Base-by-base conservation (phyloP, 2,888 invertebrate species). In the Hirtodrosophila duncani region DNA sequence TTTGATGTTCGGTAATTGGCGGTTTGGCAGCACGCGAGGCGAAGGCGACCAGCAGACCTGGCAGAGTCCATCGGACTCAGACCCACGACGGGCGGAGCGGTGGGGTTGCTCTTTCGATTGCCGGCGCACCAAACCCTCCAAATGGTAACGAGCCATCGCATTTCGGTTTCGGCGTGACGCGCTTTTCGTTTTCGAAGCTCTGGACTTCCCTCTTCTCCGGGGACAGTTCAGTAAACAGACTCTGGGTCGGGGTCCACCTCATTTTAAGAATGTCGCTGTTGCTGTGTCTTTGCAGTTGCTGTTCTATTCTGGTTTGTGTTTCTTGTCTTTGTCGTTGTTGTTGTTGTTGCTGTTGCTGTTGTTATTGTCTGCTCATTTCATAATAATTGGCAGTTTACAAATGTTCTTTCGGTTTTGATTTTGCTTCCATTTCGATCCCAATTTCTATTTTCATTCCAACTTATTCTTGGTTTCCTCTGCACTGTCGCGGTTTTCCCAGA, bases 21-120 rank as follows among this genome's bases (percentile, higher is more conserved):
- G 80, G 75, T 79, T 75, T 75, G 75, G 80, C 77, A 75, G 72
- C 75, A 75, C 75, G 75, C 80, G 77, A 75, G 68, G 61, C 77
- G 62, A 68, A 44, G 34, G 29, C 38, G 30, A 48, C 24, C 24
- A 49, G 50, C 61, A 64, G 43, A 31, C 30, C 36, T 23, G 50
- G 37, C 27, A 36, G 39, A 39, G 36, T n/a, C n/a, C n/a, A 13
- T 14, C 9, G 26, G 23, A 10, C 10, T 16, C 3, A 11, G 26
- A 4, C 10, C 3, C 4, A 2, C 11, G 10, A 4, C 4, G 10
- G n/a, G 14, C 29, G 8, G 8, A 16, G 14, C 13, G 50, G 59
- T 38, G 44, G 46, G 49, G 26, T 49, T 38, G 49, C 59, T 64
- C 70, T 70, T 59, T 64, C 64, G 64, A 67, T 59, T 59, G 68